Conservation (phyloP, 1,140 invertebrate species). For the Cherax destructor region DNA sequence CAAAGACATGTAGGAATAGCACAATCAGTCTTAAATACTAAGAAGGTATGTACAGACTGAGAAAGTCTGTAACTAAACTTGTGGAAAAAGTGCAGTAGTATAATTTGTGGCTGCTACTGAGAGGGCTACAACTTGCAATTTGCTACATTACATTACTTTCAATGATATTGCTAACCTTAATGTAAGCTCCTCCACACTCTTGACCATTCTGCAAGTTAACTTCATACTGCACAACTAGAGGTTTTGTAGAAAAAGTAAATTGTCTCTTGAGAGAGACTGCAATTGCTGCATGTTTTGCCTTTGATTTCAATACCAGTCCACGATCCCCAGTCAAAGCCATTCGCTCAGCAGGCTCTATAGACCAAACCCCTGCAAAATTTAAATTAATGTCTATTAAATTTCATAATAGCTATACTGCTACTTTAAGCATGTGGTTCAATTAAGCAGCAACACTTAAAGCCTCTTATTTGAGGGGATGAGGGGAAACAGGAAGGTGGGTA, state of each 20-base stretch:
- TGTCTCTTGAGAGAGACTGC: slow-evolving; percentile 86
- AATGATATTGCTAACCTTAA: slow-evolving; percentile 84
- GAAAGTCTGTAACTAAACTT: no score
- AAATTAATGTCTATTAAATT: neutral
- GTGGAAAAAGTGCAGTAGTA: no score
- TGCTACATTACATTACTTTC: neutral
- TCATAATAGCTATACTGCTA: no score
- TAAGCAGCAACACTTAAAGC: no score
- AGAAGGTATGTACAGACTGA: no score
- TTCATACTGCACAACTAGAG: slow-evolving; percentile 96
- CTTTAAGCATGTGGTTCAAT: no score
- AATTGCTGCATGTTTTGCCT: slow-evolving; percentile 97
- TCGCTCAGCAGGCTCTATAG: slow-evolving; percentile 85
- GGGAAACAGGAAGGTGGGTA: no score
- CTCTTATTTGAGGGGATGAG: no score
- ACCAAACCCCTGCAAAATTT: slow-evolving; percentile 80
- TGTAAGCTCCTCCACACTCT: slow-evolving; percentile 98
- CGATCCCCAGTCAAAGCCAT: slow-evolving; percentile 88
- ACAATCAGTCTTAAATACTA: no score
- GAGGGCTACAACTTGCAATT: neutral
- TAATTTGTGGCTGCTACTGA: no score
- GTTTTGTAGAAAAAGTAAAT: slow-evolving; percentile 91
- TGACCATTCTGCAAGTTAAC: slow-evolving; percentile 93
- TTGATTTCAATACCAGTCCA: slow-evolving; percentile 93
- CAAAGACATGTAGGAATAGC: no score